Evolutionary conservation across 2,113 vertebrate species (phyloP), one percentile per base, ranked within the genome.

Genomic region (Oreotrochilus melanogaster): DNA sequence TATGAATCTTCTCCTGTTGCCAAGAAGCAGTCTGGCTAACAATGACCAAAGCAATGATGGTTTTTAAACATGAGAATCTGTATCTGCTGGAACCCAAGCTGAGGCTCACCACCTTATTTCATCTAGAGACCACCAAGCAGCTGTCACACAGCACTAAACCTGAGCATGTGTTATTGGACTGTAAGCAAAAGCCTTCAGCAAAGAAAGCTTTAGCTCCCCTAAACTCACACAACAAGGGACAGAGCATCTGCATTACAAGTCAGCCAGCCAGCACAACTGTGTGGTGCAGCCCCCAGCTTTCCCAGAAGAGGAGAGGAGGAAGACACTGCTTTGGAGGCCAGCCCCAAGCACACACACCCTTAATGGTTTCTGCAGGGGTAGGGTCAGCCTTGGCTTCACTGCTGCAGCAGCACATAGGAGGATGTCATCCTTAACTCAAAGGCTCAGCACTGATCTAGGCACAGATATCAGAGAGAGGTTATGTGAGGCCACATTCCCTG

Each of bases 11-110:
- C 53, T 70, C 25, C 39, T 39, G 33, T 43, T 78, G 81, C 76
- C 86, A 89, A 86, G 43, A 78, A 89, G 71, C 67, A 93, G 58
- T 71, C 47, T 66, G 88, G 72, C 47, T 81, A 85, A 83, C 83
- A 86, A 14, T 62, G 76, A 35, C 72, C 14, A 1, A 7, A 33
- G n/a, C 57, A 84, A 81, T 53, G 43, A 67, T 92, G 82, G 80
- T 45, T 81, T 50, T 67, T 25, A 95, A 95, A 81, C 65, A 74
- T 0, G 18, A 84, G 92, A 91, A 95, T 91, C 88, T 94, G 88
- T 72, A 80, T 95, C 64, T 6, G 2, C 58, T 71, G 83, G 69
- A 76, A 92, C 21, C 61, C 16, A 85, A 78, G 61, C 43, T 74
- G 69, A 84, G 69, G 72, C 78, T 92, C 83, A 86, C 79, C 60